These are phyloP conservation scores for Tethea ocularis DNA, from an alignment of 2,888 invertebrate genomes.

Conservation along the genomic window DNA sequence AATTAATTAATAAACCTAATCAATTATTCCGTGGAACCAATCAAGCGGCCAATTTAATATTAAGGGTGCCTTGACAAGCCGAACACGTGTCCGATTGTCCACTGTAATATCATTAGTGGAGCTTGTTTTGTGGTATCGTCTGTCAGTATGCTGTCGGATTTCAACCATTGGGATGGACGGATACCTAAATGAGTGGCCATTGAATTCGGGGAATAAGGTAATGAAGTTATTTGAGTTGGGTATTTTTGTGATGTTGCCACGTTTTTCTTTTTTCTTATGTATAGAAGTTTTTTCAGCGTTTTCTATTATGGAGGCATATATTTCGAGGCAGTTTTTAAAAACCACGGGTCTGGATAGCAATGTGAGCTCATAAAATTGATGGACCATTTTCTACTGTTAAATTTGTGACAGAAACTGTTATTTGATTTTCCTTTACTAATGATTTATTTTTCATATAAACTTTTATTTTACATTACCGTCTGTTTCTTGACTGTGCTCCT, in stretches of 20 bases:
- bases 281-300: too few relatives aligned
- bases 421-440: too few relatives aligned
- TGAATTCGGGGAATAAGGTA: background rate
- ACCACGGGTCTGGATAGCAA: too few relatives aligned
- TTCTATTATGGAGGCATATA: too few relatives aligned
- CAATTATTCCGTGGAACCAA: conserved; percentile 11
- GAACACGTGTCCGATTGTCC: conserved; percentile 29
- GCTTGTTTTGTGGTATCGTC: conserved; percentile 18
- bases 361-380: too few relatives aligned
- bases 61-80: conserved; percentile 23
- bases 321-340: too few relatives aligned
- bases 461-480: background rate
- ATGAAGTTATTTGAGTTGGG: background rate
- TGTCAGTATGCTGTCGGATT: background rate
- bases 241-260: too few relatives aligned
- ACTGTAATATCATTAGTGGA: conserved; percentile 29
- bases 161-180: background rate
- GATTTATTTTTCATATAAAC: background rate
- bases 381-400: too few relatives aligned
- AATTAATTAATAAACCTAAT: conserved; percentile 6
- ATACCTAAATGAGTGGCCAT: background rate
- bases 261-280: too few relatives aligned
- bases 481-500: background rate
- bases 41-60: conserved; percentile 20
- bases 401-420: too few relatives aligned